Evolutionary conservation across 2,113 vertebrate species (phyloP).

Genomic region (Ochotona curzoniae): DNA sequence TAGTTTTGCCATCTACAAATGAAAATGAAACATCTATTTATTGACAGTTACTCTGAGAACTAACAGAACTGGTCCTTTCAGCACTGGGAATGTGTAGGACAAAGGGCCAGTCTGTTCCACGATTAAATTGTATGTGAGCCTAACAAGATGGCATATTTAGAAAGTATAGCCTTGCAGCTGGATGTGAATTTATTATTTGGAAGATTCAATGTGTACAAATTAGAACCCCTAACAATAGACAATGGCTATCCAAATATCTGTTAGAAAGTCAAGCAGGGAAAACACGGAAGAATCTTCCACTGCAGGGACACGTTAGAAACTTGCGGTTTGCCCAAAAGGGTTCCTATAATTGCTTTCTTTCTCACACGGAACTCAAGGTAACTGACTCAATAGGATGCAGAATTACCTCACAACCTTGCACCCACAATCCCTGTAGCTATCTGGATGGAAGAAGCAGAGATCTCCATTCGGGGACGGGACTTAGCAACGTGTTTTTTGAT

Average conservation of each 20-base stretch:
- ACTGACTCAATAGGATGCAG: constrained; percentile 44
- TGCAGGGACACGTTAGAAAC: not conserved
- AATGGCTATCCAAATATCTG: not conserved
- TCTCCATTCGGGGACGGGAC: not conserved
- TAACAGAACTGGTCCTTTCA: not conserved
- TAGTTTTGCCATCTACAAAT: not conserved
- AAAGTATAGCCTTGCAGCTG: not conserved
- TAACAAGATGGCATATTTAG: not conserved
- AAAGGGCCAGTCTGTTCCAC: not conserved
- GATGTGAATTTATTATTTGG: not conserved
- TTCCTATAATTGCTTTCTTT: not conserved
- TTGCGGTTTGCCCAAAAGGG: not conserved
- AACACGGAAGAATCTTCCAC: not conserved
- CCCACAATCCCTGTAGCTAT: not conserved
- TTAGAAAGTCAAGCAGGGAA: constrained; percentile 12
- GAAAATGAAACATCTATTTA: not conserved
- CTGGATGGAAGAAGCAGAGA: not conserved
- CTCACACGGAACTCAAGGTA: not conserved
- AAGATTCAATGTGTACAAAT: not conserved
- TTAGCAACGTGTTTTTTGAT: not conserved
- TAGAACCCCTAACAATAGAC: not conserved
- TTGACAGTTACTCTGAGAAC: not conserved
- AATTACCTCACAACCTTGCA: not conserved
- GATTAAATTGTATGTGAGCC: not conserved
- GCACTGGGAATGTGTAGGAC: too few relatives aligned